Percentiles rank a stretch among this genome's conserved stretches.
These are phyloP conservation scores for Blera fallax DNA, from an alignment of 2,888 invertebrate genomes.

Conservation along the genomic window DNA sequence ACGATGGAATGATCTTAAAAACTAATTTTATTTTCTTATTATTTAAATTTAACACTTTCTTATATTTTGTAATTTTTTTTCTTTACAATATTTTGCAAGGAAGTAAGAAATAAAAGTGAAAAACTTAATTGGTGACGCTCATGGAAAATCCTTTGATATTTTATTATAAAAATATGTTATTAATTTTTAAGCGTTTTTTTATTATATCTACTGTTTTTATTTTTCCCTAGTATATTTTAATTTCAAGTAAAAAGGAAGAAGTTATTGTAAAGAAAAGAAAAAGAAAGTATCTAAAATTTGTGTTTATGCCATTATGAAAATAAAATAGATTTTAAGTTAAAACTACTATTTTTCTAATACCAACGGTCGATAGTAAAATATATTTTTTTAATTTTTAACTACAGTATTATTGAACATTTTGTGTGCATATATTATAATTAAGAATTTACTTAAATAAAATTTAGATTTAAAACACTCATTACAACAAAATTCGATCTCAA, in stretches of 20 bases:
- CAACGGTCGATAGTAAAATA: conserved; percentile 53
- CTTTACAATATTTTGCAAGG: conserved; percentile 27
- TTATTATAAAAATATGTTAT: conserved; percentile 33
- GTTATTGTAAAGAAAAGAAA: conserved; percentile 34
- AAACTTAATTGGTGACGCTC: conserved; percentile 74
- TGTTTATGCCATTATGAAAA: conserved; percentile 68
- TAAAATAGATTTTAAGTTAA: conserved; percentile 52
- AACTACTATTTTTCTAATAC: conserved; percentile 44
- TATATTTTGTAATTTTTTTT: conserved; percentile 32
- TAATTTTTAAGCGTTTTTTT: conserved; percentile 44
- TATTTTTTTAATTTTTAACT: conserved; percentile 3
- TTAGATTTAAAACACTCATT: conserved; percentile 63
- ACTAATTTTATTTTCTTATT: background rate
- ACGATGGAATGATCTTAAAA: conserved; percentile 31
- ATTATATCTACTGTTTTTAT: conserved; percentile 11
- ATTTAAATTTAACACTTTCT: conserved; percentile 1
- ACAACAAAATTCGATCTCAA: conserved; percentile 71
- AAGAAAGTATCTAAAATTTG: conserved; percentile 17
- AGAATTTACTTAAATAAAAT: conserved; percentile 67
- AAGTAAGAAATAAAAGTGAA: conserved; percentile 79
- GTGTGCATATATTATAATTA: conserved; percentile 41
- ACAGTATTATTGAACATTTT: conserved; percentile 23
- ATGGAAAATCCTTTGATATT: conserved; percentile 82
- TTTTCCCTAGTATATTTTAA: background rate
- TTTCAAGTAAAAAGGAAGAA: background rate